A percentile compares a stretch with the other conserved stretches of the same genome.
phyloP scores from a whole-genome alignment of 2,888 invertebrate genomes.

The Acrobasis repandana region DNA sequence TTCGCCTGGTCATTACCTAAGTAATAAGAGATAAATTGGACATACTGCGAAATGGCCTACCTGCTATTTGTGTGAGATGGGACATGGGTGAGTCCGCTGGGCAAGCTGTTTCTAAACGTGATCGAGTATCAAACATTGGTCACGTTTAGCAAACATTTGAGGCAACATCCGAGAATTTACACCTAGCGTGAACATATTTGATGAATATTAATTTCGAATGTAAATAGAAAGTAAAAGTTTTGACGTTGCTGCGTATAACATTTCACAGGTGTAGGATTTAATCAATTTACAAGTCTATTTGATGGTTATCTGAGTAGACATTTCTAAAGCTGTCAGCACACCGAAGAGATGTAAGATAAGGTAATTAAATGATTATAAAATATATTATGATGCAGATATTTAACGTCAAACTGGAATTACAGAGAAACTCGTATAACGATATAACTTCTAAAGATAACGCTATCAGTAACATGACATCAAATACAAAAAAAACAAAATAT shows the following conservation, averaged over 20 bases:
- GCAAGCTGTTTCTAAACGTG: neutral
- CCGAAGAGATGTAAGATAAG: neutral
- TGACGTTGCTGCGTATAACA: constrained; percentile 12
- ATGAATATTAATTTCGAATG: constrained; percentile 11
- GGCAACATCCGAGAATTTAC: constrained; percentile 8
- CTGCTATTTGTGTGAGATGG: neutral
- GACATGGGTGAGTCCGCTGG: neutral
- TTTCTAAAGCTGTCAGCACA: constrained; percentile 7
- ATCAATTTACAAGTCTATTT: constrained; percentile 7
- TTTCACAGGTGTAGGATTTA: constrained; percentile 5
- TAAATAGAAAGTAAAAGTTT: constrained; percentile 15
- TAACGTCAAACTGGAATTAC: neutral
- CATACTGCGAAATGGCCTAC: neutral
- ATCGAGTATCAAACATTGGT: constrained; percentile 10
- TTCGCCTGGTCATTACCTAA: no score
- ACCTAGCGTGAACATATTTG: constrained; percentile 13
- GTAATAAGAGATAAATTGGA: neutral
- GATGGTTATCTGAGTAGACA: constrained; percentile 8
- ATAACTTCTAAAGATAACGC: no score
- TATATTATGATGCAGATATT: neutral
- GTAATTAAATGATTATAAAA: constrained; percentile 1
- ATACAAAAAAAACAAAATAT: no score
- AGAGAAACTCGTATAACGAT: neutral
- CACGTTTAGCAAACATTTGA: constrained; percentile 18
- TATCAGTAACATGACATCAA: no score